Evolutionary conservation across 2,888 invertebrate genomes (phyloP), one percentile per base, ranked within the genome.

Genomic region (Stramonita haemastoma): DNA sequence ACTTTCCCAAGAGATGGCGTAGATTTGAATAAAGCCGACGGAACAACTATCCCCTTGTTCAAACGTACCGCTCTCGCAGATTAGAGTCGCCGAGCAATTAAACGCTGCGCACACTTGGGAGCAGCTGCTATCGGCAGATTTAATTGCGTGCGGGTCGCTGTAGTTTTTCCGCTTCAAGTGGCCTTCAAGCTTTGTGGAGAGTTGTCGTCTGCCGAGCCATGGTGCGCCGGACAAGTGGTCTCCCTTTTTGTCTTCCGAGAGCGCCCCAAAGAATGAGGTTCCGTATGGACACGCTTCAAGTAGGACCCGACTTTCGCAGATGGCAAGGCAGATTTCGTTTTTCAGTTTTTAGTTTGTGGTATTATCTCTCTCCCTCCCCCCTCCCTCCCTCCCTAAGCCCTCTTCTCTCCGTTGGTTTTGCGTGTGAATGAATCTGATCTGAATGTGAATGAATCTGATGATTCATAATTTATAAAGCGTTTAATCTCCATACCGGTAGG

Each of bases 71-170:
- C 32, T 32, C 79, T 15, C 2, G 15, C 79, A 79, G 79, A 79
- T 79, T 79, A 79, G 79, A 26, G 34, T 22, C 34, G 79, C 5
- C 34, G 79, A 32, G 32, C 79, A 79, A 79, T 34, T 79, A 79
- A 79, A 79, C 5, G 79, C 34, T 13, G 26, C 11, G 29, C 79
- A 79, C 79, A 32, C 32, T 34, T 5, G 32, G 34, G 32, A 32
- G 79, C 34, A 17, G 79, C 32, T 34, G 79, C 79, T 79, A 79
- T 79, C 79, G 34, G 13, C 13, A 79, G 79, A 79, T 79, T 79
- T 79, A 79, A 79, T 79, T 79, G 79, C 32, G 22, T 13, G 34
- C 32, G 34, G 79, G 79, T 79, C 79, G 79, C 32, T 4, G 34
- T 34, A 22, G 13, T 17, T 1, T 79, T 34, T 32, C 79, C 32